Evolutionary conservation across 2,797 vertebrate genomes (phyloP).

Genomic region (Lerista edwardsae): DNA sequence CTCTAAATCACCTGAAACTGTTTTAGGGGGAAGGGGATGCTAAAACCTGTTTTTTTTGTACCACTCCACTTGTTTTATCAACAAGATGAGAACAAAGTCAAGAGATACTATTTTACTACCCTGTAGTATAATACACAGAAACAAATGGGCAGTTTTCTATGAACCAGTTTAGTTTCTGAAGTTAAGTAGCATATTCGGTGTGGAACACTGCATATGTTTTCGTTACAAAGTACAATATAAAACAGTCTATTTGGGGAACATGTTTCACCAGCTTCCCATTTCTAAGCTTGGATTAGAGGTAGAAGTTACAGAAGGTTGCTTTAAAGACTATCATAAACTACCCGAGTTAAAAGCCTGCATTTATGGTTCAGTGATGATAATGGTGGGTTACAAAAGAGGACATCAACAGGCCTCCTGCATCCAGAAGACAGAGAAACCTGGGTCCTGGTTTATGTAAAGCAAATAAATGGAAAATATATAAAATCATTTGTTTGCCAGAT

Average conservation of each 20-base stretch:
- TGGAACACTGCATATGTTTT: background rate
- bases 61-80: background rate
- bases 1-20: background rate
- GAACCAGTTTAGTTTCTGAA: background rate
- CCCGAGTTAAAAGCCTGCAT: background rate
- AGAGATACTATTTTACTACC: background rate
- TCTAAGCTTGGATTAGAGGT: background rate
- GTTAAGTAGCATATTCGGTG: background rate
- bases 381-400: background rate
- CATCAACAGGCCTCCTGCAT: background rate
- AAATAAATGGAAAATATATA: no score
- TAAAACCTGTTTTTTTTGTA: background rate
- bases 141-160: background rate
- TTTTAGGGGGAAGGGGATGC: background rate
- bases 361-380: no score
- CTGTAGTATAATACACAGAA: background rate
- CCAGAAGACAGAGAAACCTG: background rate
- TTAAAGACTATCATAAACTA: background rate
- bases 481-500: no score
- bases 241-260: background rate
- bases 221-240: background rate
- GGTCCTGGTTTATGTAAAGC: no score
- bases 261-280: no score
- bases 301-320: background rate
- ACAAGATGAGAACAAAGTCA: background rate